Evolutionary conservation across 2,113 vertebrate species (phyloP).

Genomic region (Eclectus roratus): DNA sequence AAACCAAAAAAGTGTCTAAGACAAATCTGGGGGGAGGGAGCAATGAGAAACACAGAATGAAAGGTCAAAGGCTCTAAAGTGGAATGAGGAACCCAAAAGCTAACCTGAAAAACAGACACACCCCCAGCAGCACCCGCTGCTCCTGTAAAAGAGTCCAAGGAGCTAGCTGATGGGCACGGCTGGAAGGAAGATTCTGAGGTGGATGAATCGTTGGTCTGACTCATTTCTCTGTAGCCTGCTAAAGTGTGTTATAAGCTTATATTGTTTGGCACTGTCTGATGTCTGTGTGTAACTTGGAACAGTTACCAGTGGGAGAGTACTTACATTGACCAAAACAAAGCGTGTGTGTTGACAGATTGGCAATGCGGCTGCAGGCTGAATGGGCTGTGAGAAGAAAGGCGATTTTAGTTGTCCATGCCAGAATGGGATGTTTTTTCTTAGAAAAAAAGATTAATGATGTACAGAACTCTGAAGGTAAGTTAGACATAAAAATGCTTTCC

Average conservation of each 20-base stretch:
- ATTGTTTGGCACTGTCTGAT: not conserved
- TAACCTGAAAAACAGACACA: not conserved
- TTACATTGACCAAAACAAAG: not conserved
- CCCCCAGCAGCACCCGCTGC: accelerated
- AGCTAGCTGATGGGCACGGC: not conserved
- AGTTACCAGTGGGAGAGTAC: not conserved
- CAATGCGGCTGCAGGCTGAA: not conserved
- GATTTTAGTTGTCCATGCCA: not conserved
- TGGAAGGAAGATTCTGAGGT: not conserved
- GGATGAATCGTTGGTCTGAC: not conserved
- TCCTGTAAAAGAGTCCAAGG: not conserved
- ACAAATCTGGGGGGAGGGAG: accelerated
- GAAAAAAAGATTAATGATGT: not conserved
- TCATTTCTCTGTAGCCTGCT: not conserved
- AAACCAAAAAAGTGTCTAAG: not conserved
- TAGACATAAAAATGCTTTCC: not conserved
- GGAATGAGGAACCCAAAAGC: not conserved
- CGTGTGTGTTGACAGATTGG: not conserved
- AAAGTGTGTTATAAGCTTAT: not conserved
- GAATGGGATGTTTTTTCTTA: not conserved
- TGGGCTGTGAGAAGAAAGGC: not conserved
- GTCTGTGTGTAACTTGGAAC: not conserved
- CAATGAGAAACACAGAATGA: not conserved
- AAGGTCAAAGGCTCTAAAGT: not conserved
- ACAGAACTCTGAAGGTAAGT: not conserved